A percentile compares a stretch with the other conserved stretches of the same genome.
These are phyloP conservation scores for Byasa hedistus DNA, from an alignment of 2,888 invertebrate species.

Conservation along the genomic window DNA sequence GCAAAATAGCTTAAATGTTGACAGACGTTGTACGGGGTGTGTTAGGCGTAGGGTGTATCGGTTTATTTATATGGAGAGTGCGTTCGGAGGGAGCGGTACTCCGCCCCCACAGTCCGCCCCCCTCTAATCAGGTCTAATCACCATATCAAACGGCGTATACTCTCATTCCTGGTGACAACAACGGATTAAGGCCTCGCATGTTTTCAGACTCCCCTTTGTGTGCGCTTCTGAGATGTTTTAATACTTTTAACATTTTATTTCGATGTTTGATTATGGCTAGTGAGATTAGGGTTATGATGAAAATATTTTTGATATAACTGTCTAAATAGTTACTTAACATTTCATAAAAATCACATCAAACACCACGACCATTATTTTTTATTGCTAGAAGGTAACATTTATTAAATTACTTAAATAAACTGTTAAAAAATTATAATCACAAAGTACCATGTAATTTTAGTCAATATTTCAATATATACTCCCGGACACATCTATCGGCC, in stretches of 20 bases:
- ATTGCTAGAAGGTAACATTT: too few species aligned
- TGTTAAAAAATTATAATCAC: too few species aligned
- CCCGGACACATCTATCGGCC: too few species aligned
- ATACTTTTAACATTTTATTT: conserved; percentile 12
- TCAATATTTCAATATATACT: too few species aligned
- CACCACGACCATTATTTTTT: too few species aligned
- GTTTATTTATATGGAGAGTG: conserved; percentile 77
- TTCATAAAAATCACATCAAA: too few species aligned
- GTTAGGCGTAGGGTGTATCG: conserved; percentile 68
- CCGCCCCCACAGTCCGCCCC: conserved; percentile 44
- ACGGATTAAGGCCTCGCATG: conserved; percentile 58
- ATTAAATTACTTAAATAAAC: too few species aligned
- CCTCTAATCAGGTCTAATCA: conserved; percentile 80
- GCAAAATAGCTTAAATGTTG: conserved; percentile 38
- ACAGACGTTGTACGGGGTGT: conserved; percentile 43
- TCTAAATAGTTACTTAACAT: too few species aligned
- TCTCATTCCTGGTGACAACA: conserved; percentile 75
- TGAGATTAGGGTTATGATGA: too few species aligned
- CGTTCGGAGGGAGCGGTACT: conserved; percentile 63
- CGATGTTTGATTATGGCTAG: not conserved
- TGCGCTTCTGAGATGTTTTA: conserved; percentile 7
- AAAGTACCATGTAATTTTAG: too few species aligned
- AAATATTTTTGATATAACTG: too few species aligned
- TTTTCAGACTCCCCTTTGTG: conserved; percentile 27
- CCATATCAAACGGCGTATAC: conserved; percentile 79